A percentile compares a stretch with the other conserved stretches of the same genome.
Evolutionary conservation across 2,888 invertebrate species (phyloP).

Genomic region (Acholoe squamosa): DNA sequence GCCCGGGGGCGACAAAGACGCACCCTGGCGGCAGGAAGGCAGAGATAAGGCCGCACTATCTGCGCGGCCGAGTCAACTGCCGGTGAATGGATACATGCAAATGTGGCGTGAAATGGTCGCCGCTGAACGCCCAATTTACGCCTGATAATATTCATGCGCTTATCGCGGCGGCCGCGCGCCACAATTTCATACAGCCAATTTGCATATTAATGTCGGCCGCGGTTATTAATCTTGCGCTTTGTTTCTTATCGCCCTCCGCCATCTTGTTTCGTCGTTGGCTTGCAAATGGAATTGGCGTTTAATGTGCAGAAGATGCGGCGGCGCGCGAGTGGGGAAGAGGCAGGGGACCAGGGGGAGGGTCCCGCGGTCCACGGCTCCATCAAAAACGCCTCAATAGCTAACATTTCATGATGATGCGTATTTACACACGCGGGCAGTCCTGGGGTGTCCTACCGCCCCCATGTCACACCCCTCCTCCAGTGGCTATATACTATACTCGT

Average conservation of each 20-base stretch:
- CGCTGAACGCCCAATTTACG: conserved; percentile 64
- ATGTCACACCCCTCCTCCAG: too few species aligned
- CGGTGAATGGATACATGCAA: conserved; percentile 64
- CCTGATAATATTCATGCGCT: conserved; percentile 62
- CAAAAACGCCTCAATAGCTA: conserved; percentile 57
- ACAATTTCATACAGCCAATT: conserved; percentile 65
- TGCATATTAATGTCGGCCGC: conserved; percentile 64
- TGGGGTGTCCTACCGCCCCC: not conserved
- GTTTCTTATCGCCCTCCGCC: conserved; percentile 56
- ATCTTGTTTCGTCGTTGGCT: conserved; percentile 63
- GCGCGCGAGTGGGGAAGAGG: not conserved
- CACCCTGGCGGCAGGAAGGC: conserved; percentile 56
- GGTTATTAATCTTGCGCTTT: conserved; percentile 63
- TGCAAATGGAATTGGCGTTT: conserved; percentile 64
- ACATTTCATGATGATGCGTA: conserved; percentile 49
- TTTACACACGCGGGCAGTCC: conserved; percentile 12
- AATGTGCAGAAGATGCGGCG: conserved; percentile 60
- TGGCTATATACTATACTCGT: too few species aligned
- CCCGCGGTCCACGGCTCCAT: conserved; percentile 14
- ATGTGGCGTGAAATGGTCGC: conserved; percentile 51
- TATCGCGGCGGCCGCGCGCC: conserved; percentile 59
- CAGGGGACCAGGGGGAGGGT: not conserved
- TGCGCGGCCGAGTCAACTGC: conserved; percentile 48
- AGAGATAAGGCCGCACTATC: conserved; percentile 53
- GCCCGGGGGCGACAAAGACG: conserved; percentile 60